These are phyloP conservation scores for Garrulus glandarius DNA, from an alignment of 2,797 vertebrate genomes.

Conservation along the genomic window DNA sequence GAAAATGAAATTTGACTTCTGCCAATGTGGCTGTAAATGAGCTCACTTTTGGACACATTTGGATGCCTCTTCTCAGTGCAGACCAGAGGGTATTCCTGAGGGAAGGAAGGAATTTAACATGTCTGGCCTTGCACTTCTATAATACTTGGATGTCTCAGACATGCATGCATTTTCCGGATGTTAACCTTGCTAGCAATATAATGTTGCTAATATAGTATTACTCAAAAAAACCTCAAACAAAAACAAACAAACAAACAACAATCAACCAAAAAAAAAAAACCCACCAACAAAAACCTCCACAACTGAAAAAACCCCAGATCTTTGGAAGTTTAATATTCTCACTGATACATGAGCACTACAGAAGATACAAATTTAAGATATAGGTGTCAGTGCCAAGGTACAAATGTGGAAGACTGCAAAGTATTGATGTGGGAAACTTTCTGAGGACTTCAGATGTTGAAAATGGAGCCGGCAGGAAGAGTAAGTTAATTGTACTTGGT, in stretches of 20 bases:
- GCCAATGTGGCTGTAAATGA: not conserved
- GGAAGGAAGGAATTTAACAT: not conserved
- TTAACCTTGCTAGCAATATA: not conserved
- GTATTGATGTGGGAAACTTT: not conserved
- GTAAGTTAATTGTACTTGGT: not conserved
- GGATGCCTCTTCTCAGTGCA: not conserved
- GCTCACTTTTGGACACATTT: not conserved
- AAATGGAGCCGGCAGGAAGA: not conserved
- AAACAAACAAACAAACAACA: not conserved
- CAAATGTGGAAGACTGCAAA: not conserved
- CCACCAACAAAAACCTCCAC: not conserved
- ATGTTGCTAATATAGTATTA: not conserved
- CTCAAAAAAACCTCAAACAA: not conserved
- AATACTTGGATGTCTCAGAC: not conserved
- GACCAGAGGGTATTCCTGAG: not conserved
- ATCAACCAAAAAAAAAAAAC: accelerated
- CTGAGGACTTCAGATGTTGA: not conserved
- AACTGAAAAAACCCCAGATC: not conserved
- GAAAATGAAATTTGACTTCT: not conserved
- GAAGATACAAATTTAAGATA: not conserved
- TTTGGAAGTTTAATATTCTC: not conserved
- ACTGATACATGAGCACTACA: not conserved
- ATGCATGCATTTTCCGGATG: not conserved
- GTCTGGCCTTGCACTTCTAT: not conserved
- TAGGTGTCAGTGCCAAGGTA: not conserved